Base-by-base conservation (phyloP, 2,113 vertebrate genomes). In the Psophia crepitans region DNA sequence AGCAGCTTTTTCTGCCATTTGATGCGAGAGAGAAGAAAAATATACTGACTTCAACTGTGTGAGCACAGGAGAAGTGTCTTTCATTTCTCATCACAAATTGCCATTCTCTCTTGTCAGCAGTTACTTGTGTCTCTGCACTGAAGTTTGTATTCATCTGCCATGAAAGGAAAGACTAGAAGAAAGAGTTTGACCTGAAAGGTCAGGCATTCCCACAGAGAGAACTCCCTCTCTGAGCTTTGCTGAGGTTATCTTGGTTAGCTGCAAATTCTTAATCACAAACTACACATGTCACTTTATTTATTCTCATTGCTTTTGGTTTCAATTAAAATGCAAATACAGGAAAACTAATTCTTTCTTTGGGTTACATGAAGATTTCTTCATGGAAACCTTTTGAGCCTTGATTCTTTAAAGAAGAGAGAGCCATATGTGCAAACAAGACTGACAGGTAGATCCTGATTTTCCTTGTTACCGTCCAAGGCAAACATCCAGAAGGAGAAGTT, bases 121-220 rank as follows among this genome's bases (percentile, higher is more conserved):
- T 74, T 60, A 73, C 44, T 44, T 84, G 37, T 79, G 60, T 39
- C 63, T 94, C 33, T 75, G 75, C 51, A 39, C 48, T 60, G 51
- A 88, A 58, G 56, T 80, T 81, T 0, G 0, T 44, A 63, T 77
- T 94, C 49, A 68, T 51, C 28, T 88, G 33, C 51, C 60, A 39
- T 87, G 92, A 91, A 97, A 92, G 74, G 35, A 83, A 96, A 28
- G 48, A 71, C 33, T 64, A 57, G 61, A 93, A 82, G 37, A 93
- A 94, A 94, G 58, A 17, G 39, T 54, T 88, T 77, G 68, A 80
- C 88, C 82, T 53, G 39, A 41, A 78, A 60, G 48, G 56, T 90
- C 81, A 89, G 60, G n/a, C n/a, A 78, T 61, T 71, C 56, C 86
- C 68, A 64, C 18, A 39, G 68, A 74, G 64, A 64, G 39, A 86